A percentile compares a stretch with the other conserved stretches of the same genome.
Conservation (phyloP, 2,888 invertebrate species). For the Drosophila mimetica region DNA sequence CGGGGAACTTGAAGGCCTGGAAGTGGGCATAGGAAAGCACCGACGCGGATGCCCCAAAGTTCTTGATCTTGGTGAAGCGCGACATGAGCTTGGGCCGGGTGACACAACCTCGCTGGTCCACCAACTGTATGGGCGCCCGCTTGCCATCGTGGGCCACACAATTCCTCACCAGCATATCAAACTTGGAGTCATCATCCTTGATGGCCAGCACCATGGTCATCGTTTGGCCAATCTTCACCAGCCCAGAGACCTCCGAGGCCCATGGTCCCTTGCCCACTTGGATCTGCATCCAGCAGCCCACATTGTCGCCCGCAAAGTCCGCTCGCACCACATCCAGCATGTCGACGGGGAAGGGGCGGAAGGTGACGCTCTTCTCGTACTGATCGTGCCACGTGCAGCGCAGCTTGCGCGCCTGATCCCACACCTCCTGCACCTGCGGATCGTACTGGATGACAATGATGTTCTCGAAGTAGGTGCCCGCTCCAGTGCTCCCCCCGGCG, state of each 20-base stretch:
- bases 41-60: slow-evolving; percentile 96
- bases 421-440: slow-evolving; percentile 96
- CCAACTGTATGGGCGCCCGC: slow-evolving; percentile 95
- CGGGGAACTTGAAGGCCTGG: slow-evolving; percentile 98
- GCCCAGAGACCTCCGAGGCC: slow-evolving; percentile 97
- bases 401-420: slow-evolving; percentile 96
- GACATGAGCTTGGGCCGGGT: slow-evolving; percentile 97
- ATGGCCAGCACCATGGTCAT: slow-evolving; percentile 98
- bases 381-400: slow-evolving; percentile 98
- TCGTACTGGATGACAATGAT: slow-evolving; percentile 97
- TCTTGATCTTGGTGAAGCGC: slow-evolving; percentile 96
- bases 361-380: slow-evolving; percentile 97
- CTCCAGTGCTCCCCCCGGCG: slow-evolving; percentile 86
- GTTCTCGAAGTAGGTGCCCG: slow-evolving; percentile 96
- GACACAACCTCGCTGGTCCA: slow-evolving; percentile 96
- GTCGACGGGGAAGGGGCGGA: slow-evolving; percentile 97
- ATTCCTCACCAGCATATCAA: slow-evolving; percentile 97
- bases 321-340: slow-evolving; percentile 97
- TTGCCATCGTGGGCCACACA: slow-evolving; percentile 98
- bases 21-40: slow-evolving; percentile 96
- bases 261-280: slow-evolving; percentile 97
- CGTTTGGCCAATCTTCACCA: slow-evolving; percentile 97
- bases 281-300: slow-evolving; percentile 99
- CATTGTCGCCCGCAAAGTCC: slow-evolving; percentile 97
- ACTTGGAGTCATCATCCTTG: slow-evolving; percentile 97